phyloP scores from a whole-genome alignment of 92 coral and sea anemone genomes.

The Siderastrea siderea region DNA sequence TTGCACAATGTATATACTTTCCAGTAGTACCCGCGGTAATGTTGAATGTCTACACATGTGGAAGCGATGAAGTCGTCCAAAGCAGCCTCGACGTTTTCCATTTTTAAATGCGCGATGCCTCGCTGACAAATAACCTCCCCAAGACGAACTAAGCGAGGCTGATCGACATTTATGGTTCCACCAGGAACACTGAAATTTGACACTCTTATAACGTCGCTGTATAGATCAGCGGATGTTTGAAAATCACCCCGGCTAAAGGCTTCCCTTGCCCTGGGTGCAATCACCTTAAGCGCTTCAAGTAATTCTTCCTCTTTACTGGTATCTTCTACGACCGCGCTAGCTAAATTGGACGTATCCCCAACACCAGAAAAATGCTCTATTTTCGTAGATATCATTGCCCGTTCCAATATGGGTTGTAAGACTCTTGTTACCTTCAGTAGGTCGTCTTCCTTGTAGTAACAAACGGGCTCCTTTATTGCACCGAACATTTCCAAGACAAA shows the following conservation, averaged over 20 bases:
- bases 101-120: not conserved
- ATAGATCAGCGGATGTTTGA: not conserved
- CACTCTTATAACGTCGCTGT: not conserved
- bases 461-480: not conserved
- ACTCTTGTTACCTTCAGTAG: not conserved
- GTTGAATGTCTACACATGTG: not conserved
- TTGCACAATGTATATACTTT: slow-evolving; percentile 5
- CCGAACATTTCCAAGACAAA: not conserved
- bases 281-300: not conserved
- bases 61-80: not conserved
- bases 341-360: no score
- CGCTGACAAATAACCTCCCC: not conserved
- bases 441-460: not conserved
- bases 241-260: not conserved
- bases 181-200: not conserved
- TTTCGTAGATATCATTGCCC: not conserved
- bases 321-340: not conserved
- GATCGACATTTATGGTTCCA: not conserved
- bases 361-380: not conserved
- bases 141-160: not conserved
- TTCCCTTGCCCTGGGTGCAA: not conserved
- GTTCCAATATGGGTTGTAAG: not conserved
- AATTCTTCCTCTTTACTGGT: not conserved
- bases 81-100: not conserved
- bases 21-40: slow-evolving; percentile 7